Evolutionary conservation across 2,113 vertebrate genomes (phyloP).

Genomic region (Microcebus tavaratra): DNA sequence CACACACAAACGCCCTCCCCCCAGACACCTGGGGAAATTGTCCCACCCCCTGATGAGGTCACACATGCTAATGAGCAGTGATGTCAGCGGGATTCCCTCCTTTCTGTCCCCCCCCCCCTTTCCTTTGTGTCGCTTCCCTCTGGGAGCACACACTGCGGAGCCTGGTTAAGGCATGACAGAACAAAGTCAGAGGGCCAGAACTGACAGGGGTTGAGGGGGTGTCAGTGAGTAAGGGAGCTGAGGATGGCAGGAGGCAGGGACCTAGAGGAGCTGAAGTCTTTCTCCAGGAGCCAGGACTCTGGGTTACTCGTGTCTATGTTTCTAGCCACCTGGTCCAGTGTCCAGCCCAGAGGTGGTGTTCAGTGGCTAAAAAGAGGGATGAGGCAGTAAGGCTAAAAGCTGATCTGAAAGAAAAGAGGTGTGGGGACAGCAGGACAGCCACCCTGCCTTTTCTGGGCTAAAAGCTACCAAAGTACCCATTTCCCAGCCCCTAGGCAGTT

Average conservation of each 20-base stretch:
- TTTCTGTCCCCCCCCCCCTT: conserved; percentile 45
- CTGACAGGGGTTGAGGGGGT: neutral
- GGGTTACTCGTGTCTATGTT: neutral
- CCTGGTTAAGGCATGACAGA: neutral
- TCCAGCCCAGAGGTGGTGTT: neutral
- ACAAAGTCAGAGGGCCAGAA: neutral
- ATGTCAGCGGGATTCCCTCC: conserved; percentile 84
- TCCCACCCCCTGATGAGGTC: conserved; percentile 79
- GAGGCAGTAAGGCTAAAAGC: neutral
- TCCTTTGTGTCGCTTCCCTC: conserved; percentile 69
- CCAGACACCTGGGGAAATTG: conserved; percentile 73
- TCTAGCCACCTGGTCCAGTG: neutral
- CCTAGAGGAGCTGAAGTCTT: neutral
- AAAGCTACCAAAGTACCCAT: neutral
- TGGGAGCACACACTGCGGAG: conserved; percentile 1
- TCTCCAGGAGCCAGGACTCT: neutral
- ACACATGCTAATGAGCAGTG: conserved; percentile 80
- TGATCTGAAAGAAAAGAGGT: neutral
- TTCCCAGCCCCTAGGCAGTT: neutral
- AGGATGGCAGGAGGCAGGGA: neutral
- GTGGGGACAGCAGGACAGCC: neutral
- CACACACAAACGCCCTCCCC: neutral
- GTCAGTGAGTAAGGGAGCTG: neutral
- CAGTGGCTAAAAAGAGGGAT: neutral
- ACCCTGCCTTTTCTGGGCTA: neutral